Evolutionary conservation across 2,888 invertebrate genomes (phyloP).

Genomic region (Drosophila kuntzei): DNA sequence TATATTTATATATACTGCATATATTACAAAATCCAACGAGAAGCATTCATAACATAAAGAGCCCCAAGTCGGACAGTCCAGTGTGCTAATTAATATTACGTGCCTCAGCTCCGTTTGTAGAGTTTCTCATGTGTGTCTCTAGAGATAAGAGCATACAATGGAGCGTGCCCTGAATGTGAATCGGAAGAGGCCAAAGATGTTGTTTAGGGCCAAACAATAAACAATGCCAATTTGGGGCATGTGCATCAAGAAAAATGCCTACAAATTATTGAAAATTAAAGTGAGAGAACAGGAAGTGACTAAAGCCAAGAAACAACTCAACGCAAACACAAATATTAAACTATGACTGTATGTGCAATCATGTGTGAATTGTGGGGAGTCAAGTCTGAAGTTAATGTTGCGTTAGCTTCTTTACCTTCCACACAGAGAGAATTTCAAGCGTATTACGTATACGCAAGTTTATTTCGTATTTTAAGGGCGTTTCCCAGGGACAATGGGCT

Average conservation of each 20-base stretch:
- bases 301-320: conserved; percentile 8
- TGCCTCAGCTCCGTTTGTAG: conserved; percentile 54
- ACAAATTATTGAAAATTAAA: conserved; percentile 48
- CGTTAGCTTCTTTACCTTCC: conserved; percentile 11
- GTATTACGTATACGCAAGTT: conserved; percentile 9
- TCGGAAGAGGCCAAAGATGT: conserved; percentile 52
- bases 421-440: conserved; percentile 5
- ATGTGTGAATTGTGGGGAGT: conserved; percentile 66
- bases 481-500: conserved; percentile 48
- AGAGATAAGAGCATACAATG: conserved; percentile 48
- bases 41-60: conserved; percentile 46
- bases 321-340: conserved; percentile 7
- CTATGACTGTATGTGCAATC: conserved; percentile 54
- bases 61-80: conserved; percentile 28
- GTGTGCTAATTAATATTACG: conserved; percentile 80
- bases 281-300: conserved; percentile 47
- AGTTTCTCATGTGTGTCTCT: conserved; percentile 46
- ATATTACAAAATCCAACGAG: conserved; percentile 49
- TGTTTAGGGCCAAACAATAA: conserved; percentile 50
- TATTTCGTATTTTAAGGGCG: conserved; percentile 43
- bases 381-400: conserved; percentile 42
- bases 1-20: conserved; percentile 4
- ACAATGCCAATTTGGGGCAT: conserved; percentile 64
- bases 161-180: conserved; percentile 74
- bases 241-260: conserved; percentile 41